Base-by-base conservation (phyloP, 2,888 invertebrate genomes). In the Octodonta nipae region DNA sequence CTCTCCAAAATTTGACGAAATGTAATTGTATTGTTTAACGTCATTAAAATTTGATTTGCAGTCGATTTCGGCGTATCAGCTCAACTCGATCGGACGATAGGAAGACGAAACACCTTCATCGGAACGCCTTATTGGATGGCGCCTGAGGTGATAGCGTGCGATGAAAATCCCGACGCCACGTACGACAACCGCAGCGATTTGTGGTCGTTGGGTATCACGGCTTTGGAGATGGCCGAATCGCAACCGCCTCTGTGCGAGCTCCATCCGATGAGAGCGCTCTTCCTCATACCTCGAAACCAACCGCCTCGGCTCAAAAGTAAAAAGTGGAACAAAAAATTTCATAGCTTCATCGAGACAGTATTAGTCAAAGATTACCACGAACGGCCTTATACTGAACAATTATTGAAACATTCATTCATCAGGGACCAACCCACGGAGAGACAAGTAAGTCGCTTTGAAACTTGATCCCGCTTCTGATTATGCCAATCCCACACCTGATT, bases 11-110 rank as follows among this genome's bases (percentile, higher is more conserved):
- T n/a, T n/a, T n/a, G n/a, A n/a, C n/a, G n/a, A n/a, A n/a, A n/a
- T n/a, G n/a, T n/a, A n/a, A n/a, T n/a, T n/a, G n/a, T n/a, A n/a
- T n/a, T n/a, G n/a, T n/a, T n/a, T n/a, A n/a, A n/a, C n/a, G n/a
- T n/a, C n/a, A n/a, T n/a, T n/a, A n/a, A n/a, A n/a, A n/a, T n/a
- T n/a, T n/a, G 20, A 26, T 38, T 58, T 61, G 32, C 63, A 84
- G 96, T 98, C 55, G 98, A 98, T 68, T 98, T 98, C 67, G 98
- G 98, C 56, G 98, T 98, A 36, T 93, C 93, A 44, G 98, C 98
- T 44, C 98, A 99, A 66, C 68, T 98, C 58, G 98, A 99, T 68
- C 78, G 96, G 55, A 99, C 98, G 45, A 95, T 99, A 63, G 98
- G 98, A 40, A 73, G 96, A 51, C 74, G 98, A 55, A 99, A 98